Conservation (phyloP, 2,113 vertebrate genomes). For the Columbina picui region DNA sequence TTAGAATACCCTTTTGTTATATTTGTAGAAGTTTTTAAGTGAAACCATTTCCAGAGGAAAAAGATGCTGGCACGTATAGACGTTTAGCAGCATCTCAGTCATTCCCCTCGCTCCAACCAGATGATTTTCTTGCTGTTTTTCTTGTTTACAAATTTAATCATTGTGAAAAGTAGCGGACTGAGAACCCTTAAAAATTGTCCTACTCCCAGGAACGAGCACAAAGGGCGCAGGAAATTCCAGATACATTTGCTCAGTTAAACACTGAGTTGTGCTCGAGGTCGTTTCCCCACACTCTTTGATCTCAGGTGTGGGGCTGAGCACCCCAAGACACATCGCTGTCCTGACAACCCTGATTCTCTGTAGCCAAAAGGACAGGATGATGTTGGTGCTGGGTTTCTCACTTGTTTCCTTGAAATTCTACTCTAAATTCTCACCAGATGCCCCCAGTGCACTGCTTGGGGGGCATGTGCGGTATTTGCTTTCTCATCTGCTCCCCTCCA, state of each 20-base stretch:
- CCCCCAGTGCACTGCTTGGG: neutral
- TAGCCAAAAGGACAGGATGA: neutral
- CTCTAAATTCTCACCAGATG: neutral
- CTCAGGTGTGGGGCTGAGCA: neutral
- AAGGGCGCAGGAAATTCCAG: neutral
- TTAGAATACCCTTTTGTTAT: neutral
- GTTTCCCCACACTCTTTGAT: neutral
- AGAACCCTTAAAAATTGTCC: neutral
- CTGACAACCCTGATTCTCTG: neutral
- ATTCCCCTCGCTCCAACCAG: accelerated
- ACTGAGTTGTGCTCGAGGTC: neutral
- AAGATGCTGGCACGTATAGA: neutral
- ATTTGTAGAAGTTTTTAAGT: neutral
- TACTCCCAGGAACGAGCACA: accelerated
- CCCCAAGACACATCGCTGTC: neutral
- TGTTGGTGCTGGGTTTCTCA: neutral
- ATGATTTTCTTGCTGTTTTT: neutral
- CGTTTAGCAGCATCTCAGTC: neutral
- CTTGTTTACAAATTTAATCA: neutral
- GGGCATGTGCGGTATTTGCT: neutral
- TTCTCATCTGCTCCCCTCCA: accelerated
- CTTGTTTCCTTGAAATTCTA: neutral
- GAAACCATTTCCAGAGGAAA: neutral
- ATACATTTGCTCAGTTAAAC: neutral
- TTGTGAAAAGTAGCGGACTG: neutral